Conservation (phyloP, 2,888 invertebrate genomes). For the Endomychus coccineus region DNA sequence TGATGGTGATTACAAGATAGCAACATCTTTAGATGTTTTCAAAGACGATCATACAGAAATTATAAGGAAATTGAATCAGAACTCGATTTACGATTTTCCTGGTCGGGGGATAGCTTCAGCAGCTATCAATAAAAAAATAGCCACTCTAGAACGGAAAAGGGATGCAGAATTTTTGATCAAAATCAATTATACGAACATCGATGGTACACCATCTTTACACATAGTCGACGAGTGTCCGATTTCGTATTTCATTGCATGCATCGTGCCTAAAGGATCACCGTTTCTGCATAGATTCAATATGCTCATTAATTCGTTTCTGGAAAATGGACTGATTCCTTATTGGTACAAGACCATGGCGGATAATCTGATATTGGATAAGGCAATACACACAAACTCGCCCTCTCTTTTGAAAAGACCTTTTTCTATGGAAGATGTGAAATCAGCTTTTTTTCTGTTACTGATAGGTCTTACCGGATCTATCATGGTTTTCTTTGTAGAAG, state of each 20-base stretch:
- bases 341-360: background rate
- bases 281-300: slow-evolving; percentile 37
- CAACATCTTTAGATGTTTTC: background rate
- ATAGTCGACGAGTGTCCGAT: slow-evolving; percentile 41
- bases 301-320: slow-evolving; percentile 34
- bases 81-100: too few species aligned
- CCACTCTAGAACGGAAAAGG: slow-evolving; percentile 35
- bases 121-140: slow-evolving; percentile 24
- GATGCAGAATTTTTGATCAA: slow-evolving; percentile 35
- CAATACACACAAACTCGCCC: too few species aligned
- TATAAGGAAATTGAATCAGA: background rate
- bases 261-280: slow-evolving; percentile 42
- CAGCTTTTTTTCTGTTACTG: background rate
- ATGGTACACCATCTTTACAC: slow-evolving; percentile 25
- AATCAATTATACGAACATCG: slow-evolving; percentile 29
- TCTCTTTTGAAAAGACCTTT: too few species aligned
- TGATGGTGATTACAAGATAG: background rate
- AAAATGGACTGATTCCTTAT: slow-evolving; percentile 37
- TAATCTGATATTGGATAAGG: background rate
- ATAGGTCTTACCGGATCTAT: too few species aligned
- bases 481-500: too few species aligned
- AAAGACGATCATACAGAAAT: background rate
- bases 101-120: too few species aligned
- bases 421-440: background rate
- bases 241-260: slow-evolving; percentile 41